Evolutionary conservation across 2,888 invertebrate genomes (phyloP).

Genomic region (Clunio marinus): DNA sequence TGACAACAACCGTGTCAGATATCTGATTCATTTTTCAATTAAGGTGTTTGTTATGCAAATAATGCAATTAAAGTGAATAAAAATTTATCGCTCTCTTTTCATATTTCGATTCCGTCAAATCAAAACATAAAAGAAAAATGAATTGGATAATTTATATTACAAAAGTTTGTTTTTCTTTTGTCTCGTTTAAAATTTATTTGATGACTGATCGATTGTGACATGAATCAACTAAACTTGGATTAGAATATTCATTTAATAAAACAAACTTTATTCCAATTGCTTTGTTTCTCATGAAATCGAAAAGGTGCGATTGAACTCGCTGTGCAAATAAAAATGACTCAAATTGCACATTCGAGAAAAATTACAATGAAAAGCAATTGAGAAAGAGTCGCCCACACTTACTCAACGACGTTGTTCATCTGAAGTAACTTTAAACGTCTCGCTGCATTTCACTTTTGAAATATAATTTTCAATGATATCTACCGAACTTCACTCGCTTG

Average conservation of each 20-base stretch:
- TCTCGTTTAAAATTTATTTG: no score
- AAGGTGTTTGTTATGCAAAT: slow-evolving; percentile 27
- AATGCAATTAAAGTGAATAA: slow-evolving; percentile 25
- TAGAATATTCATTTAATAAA: no score
- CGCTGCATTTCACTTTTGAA: slow-evolving; percentile 4
- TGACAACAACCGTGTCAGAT: slow-evolving; percentile 12
- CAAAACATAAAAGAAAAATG: neutral
- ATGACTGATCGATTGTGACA: no score
- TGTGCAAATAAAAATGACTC: slow-evolving; percentile 3
- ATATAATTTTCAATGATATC: no score
- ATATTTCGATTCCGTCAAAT: neutral
- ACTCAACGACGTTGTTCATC: slow-evolving; percentile 1
- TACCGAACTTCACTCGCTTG: no score
- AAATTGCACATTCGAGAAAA: neutral
- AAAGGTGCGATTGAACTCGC: neutral
- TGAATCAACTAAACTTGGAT: no score
- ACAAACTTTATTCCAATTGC: no score
- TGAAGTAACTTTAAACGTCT: neutral
- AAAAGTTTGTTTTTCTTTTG: neutral
- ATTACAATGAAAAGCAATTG: slow-evolving; percentile 21
- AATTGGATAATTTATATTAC: slow-evolving; percentile 2
- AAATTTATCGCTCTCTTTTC: neutral
- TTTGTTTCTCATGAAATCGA: neutral
- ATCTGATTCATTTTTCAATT: slow-evolving; percentile 17
- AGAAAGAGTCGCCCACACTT: slow-evolving; percentile 14